Percentiles rank a stretch among this genome's conserved stretches.
Conservation (phyloP, 2,113 vertebrate species). For the Salvelinus alpinus region DNA sequence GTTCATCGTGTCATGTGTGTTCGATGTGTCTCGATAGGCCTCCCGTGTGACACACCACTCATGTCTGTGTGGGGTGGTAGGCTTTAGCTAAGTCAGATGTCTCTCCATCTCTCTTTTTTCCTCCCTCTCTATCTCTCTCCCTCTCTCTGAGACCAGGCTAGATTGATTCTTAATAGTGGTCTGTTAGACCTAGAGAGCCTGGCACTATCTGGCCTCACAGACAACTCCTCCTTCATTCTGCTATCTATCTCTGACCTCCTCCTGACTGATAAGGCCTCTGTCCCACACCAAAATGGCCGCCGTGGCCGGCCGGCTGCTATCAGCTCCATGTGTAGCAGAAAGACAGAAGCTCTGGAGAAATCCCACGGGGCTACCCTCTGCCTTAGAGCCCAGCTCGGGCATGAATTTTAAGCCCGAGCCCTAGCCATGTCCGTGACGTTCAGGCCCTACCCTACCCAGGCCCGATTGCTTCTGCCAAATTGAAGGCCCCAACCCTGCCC, state of each 20-base stretch:
- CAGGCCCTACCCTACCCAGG: too few relatives aligned
- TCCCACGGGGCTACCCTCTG: too few relatives aligned
- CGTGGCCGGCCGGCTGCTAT: background rate
- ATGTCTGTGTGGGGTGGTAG: background rate
- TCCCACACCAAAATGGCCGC: conserved; percentile 51
- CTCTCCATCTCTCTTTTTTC: background rate
- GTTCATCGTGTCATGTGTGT: background rate
- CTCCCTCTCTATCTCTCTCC: background rate
- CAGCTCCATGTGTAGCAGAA: background rate
- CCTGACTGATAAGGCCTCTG: conserved; percentile 52
- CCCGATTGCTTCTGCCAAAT: too few relatives aligned
- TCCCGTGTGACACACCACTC: conserved; percentile 1
- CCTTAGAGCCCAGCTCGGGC: background rate
- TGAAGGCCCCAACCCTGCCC: too few relatives aligned
- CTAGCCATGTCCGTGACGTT: background rate
- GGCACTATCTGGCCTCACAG: conserved; percentile 19
- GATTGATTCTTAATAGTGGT: conserved; percentile 55
- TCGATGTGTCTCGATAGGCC: background rate
- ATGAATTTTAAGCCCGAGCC: background rate
- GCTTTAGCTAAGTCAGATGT: background rate
- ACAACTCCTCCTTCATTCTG: conserved; percentile 49
- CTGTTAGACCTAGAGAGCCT: background rate
- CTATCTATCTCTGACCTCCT: conserved; percentile 58
- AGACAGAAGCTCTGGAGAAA: background rate
- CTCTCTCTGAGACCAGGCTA: background rate